Percentiles rank a stretch among this genome's conserved stretches.
These are phyloP conservation scores for Rhinoderma darwinii DNA, from an alignment of 2,113 vertebrate genomes.

Conservation along the genomic window DNA sequence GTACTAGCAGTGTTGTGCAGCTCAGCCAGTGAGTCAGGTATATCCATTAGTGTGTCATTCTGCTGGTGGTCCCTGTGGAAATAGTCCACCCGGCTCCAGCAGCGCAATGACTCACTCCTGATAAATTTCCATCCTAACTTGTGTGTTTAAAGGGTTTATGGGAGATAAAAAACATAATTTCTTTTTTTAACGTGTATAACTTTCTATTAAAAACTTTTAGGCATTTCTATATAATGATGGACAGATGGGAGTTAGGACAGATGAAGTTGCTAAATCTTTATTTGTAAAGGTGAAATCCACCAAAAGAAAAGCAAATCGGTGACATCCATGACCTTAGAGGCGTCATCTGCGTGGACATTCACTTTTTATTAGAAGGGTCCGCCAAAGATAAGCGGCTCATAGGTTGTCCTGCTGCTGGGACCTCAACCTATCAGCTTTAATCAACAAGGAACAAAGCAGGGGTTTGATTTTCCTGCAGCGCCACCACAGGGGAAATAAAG, in stretches of 20 bases:
- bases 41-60: conserved; percentile 5
- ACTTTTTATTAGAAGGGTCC: neutral
- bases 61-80: conserved; percentile 1
- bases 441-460: too few relatives aligned
- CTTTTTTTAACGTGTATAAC: neutral
- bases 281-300: neutral
- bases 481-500: too few relatives aligned
- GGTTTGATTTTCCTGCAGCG: too few relatives aligned
- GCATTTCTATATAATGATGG: neutral
- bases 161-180: neutral
- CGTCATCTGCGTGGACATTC: neutral
- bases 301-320: neutral
- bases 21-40: conserved; percentile 8
- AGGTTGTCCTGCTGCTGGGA: too few relatives aligned
- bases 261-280: neutral
- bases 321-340: neutral
- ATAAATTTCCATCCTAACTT: conserved; percentile 10
- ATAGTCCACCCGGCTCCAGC: neutral
- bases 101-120: neutral
- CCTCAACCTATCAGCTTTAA: too few relatives aligned
- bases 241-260: conserved; percentile 32
- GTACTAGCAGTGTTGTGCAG: neutral
- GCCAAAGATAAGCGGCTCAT: neutral
- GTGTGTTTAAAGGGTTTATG: neutral
- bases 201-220: neutral